A percentile compares a stretch with the other conserved stretches of the same genome.
phyloP scores from a whole-genome alignment of 1,140 invertebrate species.

The Scaptomyza montana region DNA sequence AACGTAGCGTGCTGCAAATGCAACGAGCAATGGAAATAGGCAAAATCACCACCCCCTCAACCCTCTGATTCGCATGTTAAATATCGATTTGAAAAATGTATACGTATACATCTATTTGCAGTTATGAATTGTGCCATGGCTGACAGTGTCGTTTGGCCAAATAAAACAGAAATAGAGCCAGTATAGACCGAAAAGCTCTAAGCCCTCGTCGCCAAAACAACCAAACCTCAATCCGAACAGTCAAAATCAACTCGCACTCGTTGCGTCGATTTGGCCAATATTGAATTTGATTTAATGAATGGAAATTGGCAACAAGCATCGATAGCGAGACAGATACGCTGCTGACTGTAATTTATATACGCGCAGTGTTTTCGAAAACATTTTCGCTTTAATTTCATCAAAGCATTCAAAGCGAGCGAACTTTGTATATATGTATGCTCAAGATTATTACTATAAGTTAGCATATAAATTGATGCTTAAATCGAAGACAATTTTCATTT shows the following conservation, averaged over 20 bases:
- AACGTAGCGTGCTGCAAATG: slow-evolving; percentile 38
- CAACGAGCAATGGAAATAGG: slow-evolving; percentile 23
- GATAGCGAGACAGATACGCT: slow-evolving; percentile 16
- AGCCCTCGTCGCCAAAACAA: slow-evolving; percentile 5
- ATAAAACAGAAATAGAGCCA: slow-evolving; percentile 76
- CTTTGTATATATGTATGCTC: neutral
- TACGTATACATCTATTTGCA: slow-evolving; percentile 33
- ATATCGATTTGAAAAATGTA: slow-evolving; percentile 75
- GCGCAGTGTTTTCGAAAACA: slow-evolving; percentile 18
- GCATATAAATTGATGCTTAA: neutral
- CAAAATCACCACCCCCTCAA: neutral
- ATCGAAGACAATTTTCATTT: neutral
- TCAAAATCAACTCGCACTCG: slow-evolving; percentile 40
- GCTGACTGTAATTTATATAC: slow-evolving; percentile 38
- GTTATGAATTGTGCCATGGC: slow-evolving; percentile 66
- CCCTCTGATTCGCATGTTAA: slow-evolving; percentile 50
- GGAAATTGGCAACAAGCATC: slow-evolving; percentile 65
- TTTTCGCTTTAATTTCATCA: slow-evolving; percentile 33
- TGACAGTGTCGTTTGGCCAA: slow-evolving; percentile 45
- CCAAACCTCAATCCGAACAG: slow-evolving; percentile 1
- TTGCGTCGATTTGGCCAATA: slow-evolving; percentile 75
- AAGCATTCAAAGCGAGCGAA: neutral
- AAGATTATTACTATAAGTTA: no score
- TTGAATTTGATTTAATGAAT: slow-evolving; percentile 82
- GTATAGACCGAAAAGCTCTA: slow-evolving; percentile 2